These are phyloP conservation scores for Eurois occulta DNA, from an alignment of 2,888 invertebrate genomes.

Conservation along the genomic window DNA sequence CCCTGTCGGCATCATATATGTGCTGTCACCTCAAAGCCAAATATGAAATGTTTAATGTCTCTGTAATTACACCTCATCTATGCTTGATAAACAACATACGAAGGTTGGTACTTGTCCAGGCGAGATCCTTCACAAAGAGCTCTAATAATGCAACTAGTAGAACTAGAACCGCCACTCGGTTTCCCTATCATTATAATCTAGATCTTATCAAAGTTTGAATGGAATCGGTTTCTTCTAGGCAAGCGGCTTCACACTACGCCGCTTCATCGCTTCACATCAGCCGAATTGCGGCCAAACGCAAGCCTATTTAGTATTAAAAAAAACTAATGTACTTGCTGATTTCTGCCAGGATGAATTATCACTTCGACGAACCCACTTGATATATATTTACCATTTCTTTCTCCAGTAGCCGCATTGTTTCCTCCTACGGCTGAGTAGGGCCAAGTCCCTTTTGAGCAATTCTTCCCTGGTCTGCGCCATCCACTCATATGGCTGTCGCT, in stretches of 20 bases:
- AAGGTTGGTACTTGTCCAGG: neutral
- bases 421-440: neutral
- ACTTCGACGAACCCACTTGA: neutral
- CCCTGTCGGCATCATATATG: neutral
- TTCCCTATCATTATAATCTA: too few relatives aligned
- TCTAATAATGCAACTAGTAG: neutral
- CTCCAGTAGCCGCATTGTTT: neutral
- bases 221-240: too few relatives aligned
- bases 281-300: too few relatives aligned
- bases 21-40: neutral
- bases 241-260: too few relatives aligned
- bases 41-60: neutral
- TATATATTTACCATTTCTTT: neutral
- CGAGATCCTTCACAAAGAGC: neutral
- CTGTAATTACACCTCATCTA: neutral
- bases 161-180: too few relatives aligned
- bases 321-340: too few relatives aligned
- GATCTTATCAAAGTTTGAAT: too few relatives aligned
- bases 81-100: neutral
- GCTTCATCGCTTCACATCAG: too few relatives aligned
- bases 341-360: too few relatives aligned
- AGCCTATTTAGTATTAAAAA: too few relatives aligned
- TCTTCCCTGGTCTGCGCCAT: neutral
- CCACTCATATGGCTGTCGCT: neutral
- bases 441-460: neutral